phyloP scores from a whole-genome alignment of 2,113 vertebrate genomes.

The Leptodactylus fuscus region DNA sequence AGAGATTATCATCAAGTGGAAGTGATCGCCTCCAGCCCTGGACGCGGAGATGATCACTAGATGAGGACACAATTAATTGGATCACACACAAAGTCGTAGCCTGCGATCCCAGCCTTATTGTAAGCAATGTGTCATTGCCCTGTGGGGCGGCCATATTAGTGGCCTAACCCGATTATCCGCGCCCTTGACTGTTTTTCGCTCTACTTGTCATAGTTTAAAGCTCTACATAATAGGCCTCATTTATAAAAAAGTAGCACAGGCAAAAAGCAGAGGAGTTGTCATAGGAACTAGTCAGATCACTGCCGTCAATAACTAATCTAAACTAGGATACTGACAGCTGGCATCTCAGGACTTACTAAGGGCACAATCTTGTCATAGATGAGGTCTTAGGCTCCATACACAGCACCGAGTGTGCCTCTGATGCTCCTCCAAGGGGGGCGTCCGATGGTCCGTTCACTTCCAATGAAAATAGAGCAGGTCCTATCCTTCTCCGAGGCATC shows the following conservation, averaged over 20 bases:
- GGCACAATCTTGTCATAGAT: not conserved
- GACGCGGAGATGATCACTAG: not conserved
- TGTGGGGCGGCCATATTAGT: not conserved
- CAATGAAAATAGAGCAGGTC: too few relatives aligned
- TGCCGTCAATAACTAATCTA: not conserved
- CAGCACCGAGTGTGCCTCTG: too few relatives aligned
- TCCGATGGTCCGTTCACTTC: too few relatives aligned
- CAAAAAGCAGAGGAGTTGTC: not conserved
- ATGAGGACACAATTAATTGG: not conserved
- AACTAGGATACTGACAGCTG: not conserved
- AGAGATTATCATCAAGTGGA: not conserved
- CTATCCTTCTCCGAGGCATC: too few relatives aligned
- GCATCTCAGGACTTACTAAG: not conserved
- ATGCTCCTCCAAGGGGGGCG: too few relatives aligned
- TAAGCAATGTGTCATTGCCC: not conserved
- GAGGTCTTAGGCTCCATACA: too few relatives aligned
- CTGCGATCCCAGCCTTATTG: not conserved
- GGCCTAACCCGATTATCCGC: not conserved
- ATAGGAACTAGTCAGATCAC: constrained; percentile 2
- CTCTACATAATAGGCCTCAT: not conserved
- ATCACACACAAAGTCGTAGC: not conserved
- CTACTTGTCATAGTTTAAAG: not conserved
- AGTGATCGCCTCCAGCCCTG: not conserved
- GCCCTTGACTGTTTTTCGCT: not conserved
- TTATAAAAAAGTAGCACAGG: not conserved